Conservation (phyloP, 2,113 vertebrate genomes). For the Bagarius yarrelli region DNA sequence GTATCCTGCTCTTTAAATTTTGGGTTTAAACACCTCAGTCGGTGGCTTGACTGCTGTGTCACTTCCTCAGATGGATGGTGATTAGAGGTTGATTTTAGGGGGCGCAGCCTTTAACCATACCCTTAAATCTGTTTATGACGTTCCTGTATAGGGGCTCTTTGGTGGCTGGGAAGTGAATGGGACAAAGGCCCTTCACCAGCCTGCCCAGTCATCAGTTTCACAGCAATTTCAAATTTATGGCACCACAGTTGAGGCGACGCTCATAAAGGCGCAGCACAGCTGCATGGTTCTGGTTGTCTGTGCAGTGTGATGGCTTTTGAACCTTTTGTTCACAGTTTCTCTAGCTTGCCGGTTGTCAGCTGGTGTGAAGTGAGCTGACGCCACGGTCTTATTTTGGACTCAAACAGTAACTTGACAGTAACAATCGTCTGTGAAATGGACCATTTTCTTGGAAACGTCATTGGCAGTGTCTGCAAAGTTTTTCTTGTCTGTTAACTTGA, state of each 20-base stretch:
- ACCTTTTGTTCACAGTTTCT: slow-evolving; percentile 50
- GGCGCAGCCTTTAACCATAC: slow-evolving; percentile 31
- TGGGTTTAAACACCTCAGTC: slow-evolving; percentile 21
- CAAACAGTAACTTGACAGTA: neutral
- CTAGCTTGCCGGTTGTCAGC: slow-evolving; percentile 21
- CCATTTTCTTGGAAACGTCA: neutral
- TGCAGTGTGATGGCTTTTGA: slow-evolving; percentile 54
- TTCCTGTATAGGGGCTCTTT: slow-evolving; percentile 58
- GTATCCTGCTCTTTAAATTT: slow-evolving; percentile 26
- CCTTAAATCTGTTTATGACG: slow-evolving; percentile 59
- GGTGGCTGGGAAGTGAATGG: slow-evolving; percentile 56
- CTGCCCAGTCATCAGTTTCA: slow-evolving; percentile 42
- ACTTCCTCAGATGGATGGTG: slow-evolving; percentile 37
- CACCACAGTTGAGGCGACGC: slow-evolving; percentile 56
- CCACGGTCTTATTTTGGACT: slow-evolving; percentile 2
- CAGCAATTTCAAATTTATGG: slow-evolving; percentile 61
- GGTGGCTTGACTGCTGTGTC: slow-evolving; percentile 21
- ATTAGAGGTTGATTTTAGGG: slow-evolving; percentile 41
- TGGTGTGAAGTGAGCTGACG: slow-evolving; percentile 12
- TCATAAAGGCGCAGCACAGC: slow-evolving; percentile 68
- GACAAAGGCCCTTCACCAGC: slow-evolving; percentile 64
- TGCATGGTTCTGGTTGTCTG: slow-evolving; percentile 61
- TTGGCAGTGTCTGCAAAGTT: neutral
- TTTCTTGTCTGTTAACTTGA: slow-evolving; percentile 1
- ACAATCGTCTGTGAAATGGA: neutral